Conservation (phyloP, 2,113 vertebrate species). For the Odontesthes bonariensis region DNA sequence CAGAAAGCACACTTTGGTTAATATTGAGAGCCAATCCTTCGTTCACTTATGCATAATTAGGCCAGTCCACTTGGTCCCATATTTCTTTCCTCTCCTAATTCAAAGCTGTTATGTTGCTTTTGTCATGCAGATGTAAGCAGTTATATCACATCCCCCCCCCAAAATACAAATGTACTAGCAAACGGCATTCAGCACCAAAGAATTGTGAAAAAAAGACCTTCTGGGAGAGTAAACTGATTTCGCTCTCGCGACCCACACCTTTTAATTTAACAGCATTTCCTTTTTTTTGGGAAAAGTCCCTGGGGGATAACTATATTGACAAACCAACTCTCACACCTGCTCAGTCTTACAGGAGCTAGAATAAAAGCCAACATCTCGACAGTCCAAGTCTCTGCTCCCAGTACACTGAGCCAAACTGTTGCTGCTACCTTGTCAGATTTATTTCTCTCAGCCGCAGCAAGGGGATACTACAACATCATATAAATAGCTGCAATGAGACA, state of each 20-base stretch:
- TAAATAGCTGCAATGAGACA: constrained; percentile 37
- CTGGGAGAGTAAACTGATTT: constrained; percentile 21
- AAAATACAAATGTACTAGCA: constrained; percentile 2
- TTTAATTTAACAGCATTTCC: constrained; percentile 27
- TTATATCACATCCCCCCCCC: constrained; percentile 17
- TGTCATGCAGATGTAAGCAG: background rate
- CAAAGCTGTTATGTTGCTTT: background rate
- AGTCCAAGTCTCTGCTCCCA: constrained; percentile 24
- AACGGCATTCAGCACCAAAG: background rate
- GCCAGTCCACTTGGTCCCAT: constrained; percentile 48
- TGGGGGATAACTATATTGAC: constrained; percentile 25
- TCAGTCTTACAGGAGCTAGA: constrained; percentile 17
- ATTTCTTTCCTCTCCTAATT: constrained; percentile 12
- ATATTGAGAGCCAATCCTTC: constrained; percentile 52
- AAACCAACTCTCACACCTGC: constrained; percentile 36
- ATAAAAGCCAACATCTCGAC: constrained; percentile 32
- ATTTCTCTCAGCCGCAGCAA: constrained; percentile 17
- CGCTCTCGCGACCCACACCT: background rate
- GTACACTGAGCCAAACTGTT: constrained; percentile 22
- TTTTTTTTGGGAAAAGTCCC: constrained; percentile 23
- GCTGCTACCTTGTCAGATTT: constrained; percentile 26
- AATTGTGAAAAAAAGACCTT: constrained; percentile 13
- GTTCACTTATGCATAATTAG: constrained; percentile 68
- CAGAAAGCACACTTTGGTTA: constrained; percentile 52
- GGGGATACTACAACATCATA: constrained; percentile 41